Conservation (phyloP, 2,113 vertebrate genomes). For the Hyperopisus bebe region DNA sequence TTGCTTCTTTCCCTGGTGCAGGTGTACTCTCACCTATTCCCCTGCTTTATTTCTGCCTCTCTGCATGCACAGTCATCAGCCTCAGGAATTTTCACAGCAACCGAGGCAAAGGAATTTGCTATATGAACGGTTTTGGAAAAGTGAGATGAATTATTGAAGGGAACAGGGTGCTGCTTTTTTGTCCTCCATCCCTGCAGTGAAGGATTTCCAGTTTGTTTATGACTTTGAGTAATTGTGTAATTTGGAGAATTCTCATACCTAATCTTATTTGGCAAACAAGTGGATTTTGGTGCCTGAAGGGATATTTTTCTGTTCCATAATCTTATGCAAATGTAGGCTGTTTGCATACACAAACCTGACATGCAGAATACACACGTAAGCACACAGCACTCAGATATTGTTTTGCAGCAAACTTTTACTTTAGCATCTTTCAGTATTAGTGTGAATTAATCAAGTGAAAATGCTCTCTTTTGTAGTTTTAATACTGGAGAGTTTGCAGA, state of each 20-base stretch:
- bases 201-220: slow-evolving; percentile 4
- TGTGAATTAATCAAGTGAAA: background rate
- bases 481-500: background rate
- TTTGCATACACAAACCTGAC: background rate
- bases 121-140: background rate
- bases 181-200: background rate
- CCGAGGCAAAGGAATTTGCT: background rate
- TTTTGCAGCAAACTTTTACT: background rate
- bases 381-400: background rate
- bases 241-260: slow-evolving; percentile 14
- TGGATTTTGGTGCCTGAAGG: slow-evolving; percentile 3
- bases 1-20: background rate
- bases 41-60: background rate
- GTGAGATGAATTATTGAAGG: background rate
- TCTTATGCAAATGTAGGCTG: background rate
- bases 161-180: background rate
- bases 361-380: background rate
- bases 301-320: background rate
- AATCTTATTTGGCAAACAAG: slow-evolving; percentile 13
- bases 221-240: slow-evolving; percentile 12
- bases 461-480: background rate
- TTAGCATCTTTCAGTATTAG: background rate
- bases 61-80: background rate
- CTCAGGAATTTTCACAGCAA: background rate
- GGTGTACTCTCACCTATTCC: background rate